Percentiles rank a stretch among this genome's conserved stretches.
phyloP scores from a whole-genome alignment of 2,888 invertebrate species.

The Xylophagus ater region DNA sequence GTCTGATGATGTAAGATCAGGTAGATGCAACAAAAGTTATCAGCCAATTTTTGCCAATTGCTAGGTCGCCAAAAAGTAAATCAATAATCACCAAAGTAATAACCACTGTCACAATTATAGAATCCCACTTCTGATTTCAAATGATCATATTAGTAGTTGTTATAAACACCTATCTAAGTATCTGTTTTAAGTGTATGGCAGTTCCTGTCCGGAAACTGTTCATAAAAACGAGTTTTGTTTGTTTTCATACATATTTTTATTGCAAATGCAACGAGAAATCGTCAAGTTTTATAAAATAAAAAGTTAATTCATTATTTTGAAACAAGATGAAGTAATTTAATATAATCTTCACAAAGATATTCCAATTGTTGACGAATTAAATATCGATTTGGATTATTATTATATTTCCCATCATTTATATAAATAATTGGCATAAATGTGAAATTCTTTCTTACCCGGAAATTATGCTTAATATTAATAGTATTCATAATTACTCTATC shows the following conservation, averaged over 20 bases:
- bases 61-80: too few relatives aligned
- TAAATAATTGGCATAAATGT: slow-evolving; percentile 5
- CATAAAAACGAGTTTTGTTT: too few relatives aligned
- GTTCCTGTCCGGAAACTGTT: too few relatives aligned
- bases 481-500: slow-evolving; percentile 1
- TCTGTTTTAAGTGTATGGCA: too few relatives aligned
- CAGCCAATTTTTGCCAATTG: too few relatives aligned
- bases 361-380: not conserved
- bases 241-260: not conserved
- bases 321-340: not conserved
- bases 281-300: not conserved
- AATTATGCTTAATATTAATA: slow-evolving; percentile 1
- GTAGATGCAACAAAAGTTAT: too few relatives aligned
- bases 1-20: too few relatives aligned
- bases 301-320: slow-evolving; percentile 1
- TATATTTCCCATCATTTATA: slow-evolving; percentile 2
- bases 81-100: too few relatives aligned
- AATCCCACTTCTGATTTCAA: too few relatives aligned
- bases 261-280: not conserved
- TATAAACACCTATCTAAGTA: too few relatives aligned
- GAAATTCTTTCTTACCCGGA: slow-evolving; percentile 3
- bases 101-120: too few relatives aligned
- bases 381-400: not conserved
- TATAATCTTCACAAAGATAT: not conserved
- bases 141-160: too few relatives aligned